phyloP scores from a whole-genome alignment of 2,888 invertebrate species.

The Campoplex capitator region DNA sequence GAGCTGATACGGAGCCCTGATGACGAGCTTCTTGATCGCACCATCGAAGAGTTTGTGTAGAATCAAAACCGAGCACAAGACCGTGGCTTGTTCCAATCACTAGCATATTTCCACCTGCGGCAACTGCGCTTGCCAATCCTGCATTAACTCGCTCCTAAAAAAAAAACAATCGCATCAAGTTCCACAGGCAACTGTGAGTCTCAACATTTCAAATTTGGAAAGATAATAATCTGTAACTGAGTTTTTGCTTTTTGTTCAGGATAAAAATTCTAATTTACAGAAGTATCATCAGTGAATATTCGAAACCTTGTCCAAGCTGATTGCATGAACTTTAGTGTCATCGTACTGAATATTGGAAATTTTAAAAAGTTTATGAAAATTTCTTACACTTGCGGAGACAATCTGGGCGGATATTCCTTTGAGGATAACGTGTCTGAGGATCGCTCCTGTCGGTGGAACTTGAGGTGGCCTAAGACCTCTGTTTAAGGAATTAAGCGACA shows the following conservation, averaged over 20 bases:
- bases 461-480: conserved; percentile 81
- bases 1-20: conserved; percentile 92
- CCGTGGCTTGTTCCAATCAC: conserved; percentile 98
- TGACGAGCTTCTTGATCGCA: conserved; percentile 91
- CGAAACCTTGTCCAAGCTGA: too few species aligned
- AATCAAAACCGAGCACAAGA: conserved; percentile 93
- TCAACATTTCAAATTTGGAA: background rate
- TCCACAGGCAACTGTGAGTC: background rate
- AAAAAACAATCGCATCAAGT: background rate
- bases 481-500: conserved; percentile 83
- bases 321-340: too few species aligned
- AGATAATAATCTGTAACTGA: too few species aligned
- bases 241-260: too few species aligned
- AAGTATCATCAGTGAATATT: too few species aligned
- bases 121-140: conserved; percentile 94
- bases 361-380: background rate
- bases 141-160: conserved; percentile 94
- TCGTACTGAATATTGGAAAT: background rate
- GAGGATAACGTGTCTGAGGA: conserved; percentile 92
- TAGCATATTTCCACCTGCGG: conserved; percentile 91
- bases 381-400: conserved; percentile 91
- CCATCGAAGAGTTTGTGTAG: conserved; percentile 95
- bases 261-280: too few species aligned
- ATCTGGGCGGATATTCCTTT: conserved; percentile 96
- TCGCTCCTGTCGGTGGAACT: conserved; percentile 86